Percentiles rank a stretch among this genome's conserved stretches.
Evolutionary conservation across 2,888 invertebrate genomes (phyloP).

Genomic region (Hedya salicella): DNA sequence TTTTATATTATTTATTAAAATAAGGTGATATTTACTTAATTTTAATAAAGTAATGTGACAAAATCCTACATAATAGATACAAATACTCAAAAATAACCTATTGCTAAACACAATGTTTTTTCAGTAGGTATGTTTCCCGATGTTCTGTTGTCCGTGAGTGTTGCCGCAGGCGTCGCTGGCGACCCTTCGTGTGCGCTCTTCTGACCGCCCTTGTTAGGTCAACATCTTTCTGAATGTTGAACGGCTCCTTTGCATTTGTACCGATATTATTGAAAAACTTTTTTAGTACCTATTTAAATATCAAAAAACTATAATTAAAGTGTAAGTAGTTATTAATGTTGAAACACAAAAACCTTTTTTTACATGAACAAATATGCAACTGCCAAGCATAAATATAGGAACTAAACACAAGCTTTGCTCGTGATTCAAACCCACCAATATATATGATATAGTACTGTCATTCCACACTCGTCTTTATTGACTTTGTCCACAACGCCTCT

Average conservation of each 20-base stretch:
- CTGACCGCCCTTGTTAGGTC: conserved; percentile 25
- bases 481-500: conserved; percentile 55
- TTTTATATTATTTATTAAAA: conserved; percentile 34
- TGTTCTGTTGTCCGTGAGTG: conserved; percentile 9
- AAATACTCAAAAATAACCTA: conserved; percentile 34
- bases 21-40: conserved; percentile 33
- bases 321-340: neutral
- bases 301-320: conserved; percentile 1
- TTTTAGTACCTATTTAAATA: neutral
- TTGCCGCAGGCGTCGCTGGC: conserved; percentile 4
- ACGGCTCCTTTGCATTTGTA: neutral
- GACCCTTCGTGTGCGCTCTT: conserved; percentile 11
- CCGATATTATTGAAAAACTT: neutral
- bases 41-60: conserved; percentile 33
- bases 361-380: conserved; percentile 58
- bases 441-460: conserved; percentile 52
- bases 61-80: conserved; percentile 36
- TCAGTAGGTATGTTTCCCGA: conserved; percentile 12
- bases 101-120: conserved; percentile 33
- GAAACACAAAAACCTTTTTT: conserved; percentile 54
- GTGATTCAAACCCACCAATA: conserved; percentile 62
- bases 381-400: conserved; percentile 71
- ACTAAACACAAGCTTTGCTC: conserved; percentile 83
- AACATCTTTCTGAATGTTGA: neutral
- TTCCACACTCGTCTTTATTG: conserved; percentile 55